phyloP scores from a whole-genome alignment of 2,797 vertebrate species.

The Gymnoscopelus microlampas region DNA sequence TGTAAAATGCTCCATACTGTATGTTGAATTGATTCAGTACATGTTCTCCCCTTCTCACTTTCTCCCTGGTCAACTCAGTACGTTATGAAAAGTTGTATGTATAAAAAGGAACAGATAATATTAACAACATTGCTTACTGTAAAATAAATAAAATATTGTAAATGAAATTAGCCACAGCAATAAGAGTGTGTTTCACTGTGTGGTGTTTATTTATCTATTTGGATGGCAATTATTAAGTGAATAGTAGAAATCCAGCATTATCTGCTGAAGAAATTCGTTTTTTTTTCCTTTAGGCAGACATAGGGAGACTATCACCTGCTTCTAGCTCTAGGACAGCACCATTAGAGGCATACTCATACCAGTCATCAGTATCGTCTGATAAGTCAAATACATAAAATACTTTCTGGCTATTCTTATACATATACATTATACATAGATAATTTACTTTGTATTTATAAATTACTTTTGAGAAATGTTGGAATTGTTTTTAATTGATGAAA shows the following conservation, averaged over 20 bases:
- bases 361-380: too few species aligned
- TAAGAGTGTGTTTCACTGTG: conserved; percentile 2
- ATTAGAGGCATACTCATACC: too few species aligned
- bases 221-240: not conserved
- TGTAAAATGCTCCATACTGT: not conserved
- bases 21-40: not conserved
- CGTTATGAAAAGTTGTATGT: not conserved
- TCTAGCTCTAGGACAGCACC: too few species aligned
- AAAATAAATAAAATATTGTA: not conserved
- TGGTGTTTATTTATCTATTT: conserved; percentile 10
- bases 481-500: too few species aligned
- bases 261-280: too few species aligned
- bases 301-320: too few species aligned
- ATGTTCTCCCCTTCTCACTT: not conserved
- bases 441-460: too few species aligned
- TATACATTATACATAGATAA: too few species aligned
- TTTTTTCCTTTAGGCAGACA: too few species aligned
- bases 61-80: not conserved
- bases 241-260: not conserved
- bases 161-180: not conserved
- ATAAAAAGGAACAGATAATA: not conserved
- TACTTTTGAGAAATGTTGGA: too few species aligned
- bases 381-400: too few species aligned
- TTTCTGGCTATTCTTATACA: too few species aligned
- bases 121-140: not conserved